Evolutionary conservation across 1,140 invertebrate genomes (phyloP).

Genomic region (Goniozus legneri): DNA sequence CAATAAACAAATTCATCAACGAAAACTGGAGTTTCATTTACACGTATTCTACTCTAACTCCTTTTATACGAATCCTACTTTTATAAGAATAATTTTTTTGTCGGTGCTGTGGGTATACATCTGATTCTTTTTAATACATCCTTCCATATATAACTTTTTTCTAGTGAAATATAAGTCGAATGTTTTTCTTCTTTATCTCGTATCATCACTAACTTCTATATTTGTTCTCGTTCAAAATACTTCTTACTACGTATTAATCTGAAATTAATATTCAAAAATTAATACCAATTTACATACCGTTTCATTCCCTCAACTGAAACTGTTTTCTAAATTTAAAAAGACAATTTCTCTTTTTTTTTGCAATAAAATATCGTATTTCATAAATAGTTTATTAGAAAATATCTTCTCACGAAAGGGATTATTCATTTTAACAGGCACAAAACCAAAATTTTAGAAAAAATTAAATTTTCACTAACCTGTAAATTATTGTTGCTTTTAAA

Average conservation of each 20-base stretch:
- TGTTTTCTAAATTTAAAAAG: too few relatives aligned
- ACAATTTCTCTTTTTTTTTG: too few relatives aligned
- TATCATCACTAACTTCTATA: constrained; percentile 85
- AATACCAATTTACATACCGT: too few relatives aligned
- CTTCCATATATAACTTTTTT: constrained; percentile 78
- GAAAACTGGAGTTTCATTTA: constrained; percentile 75
- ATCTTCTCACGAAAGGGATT: too few relatives aligned
- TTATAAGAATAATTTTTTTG: constrained; percentile 73
- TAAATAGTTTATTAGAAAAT: constrained; percentile 9
- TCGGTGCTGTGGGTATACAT: constrained; percentile 52
- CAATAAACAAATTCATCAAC: too few relatives aligned
- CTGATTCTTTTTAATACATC: constrained; percentile 60
- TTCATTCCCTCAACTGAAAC: too few relatives aligned
- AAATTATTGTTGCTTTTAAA: constrained; percentile 80
- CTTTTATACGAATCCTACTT: constrained; percentile 69
- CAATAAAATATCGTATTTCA: too few relatives aligned
- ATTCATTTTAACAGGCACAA: too few relatives aligned
- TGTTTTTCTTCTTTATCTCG: constrained; percentile 84
- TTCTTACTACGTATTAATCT: constrained; percentile 74
- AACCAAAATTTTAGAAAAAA: too few relatives aligned
- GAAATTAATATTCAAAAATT: too few relatives aligned
- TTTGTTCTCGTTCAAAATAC: constrained; percentile 83
- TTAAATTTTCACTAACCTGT: too few relatives aligned
- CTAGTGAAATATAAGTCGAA: constrained; percentile 73
- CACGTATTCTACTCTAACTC: constrained; percentile 63